A percentile compares a stretch with the other conserved stretches of the same genome.
Evolutionary conservation across 2,888 invertebrate species (phyloP).

Genomic region (Ptycholaimellus sp.): DNA sequence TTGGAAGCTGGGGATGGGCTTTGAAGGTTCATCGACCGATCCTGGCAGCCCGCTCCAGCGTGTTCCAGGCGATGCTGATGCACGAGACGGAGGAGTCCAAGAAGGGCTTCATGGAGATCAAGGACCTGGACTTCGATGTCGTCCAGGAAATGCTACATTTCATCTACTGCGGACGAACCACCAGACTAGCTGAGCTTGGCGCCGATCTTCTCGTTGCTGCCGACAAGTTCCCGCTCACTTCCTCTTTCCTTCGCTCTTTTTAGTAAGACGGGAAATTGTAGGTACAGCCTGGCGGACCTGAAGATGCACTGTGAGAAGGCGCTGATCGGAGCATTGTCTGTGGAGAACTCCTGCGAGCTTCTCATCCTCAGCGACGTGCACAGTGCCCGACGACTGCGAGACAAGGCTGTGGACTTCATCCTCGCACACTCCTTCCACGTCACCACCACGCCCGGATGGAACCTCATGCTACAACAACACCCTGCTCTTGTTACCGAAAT

Average conservation of each 20-base stretch:
- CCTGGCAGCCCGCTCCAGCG: constrained; percentile 21
- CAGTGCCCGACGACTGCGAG: constrained; percentile 13
- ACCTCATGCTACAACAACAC: constrained; percentile 14
- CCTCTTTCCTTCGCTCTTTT: neutral
- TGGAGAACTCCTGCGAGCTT: constrained; percentile 21
- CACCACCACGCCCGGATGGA: constrained; percentile 12
- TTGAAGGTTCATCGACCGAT: constrained; percentile 21
- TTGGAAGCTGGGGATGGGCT: constrained; percentile 9
- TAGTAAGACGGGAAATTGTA: neutral
- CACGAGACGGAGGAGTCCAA: constrained; percentile 23
- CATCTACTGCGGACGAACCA: constrained; percentile 20
- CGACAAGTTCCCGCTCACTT: constrained; percentile 19
- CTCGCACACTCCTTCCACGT: constrained; percentile 15
- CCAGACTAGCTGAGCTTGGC: constrained; percentile 18
- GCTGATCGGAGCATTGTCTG: constrained; percentile 15
- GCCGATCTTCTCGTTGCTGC: constrained; percentile 23
- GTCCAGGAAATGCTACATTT: constrained; percentile 23
- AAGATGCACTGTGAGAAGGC: constrained; percentile 16
- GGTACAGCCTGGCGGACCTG: constrained; percentile 17
- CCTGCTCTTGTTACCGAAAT: constrained; percentile 21
- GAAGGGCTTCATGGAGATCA: constrained; percentile 17
- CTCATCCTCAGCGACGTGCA: constrained; percentile 22
- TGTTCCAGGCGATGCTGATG: constrained; percentile 22
- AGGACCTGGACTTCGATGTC: constrained; percentile 22
- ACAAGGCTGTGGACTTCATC: constrained; percentile 19